Percentiles rank a stretch among this genome's conserved stretches.
Evolutionary conservation across 2,113 vertebrate species (phyloP).

Genomic region (Callorhinus ursinus): DNA sequence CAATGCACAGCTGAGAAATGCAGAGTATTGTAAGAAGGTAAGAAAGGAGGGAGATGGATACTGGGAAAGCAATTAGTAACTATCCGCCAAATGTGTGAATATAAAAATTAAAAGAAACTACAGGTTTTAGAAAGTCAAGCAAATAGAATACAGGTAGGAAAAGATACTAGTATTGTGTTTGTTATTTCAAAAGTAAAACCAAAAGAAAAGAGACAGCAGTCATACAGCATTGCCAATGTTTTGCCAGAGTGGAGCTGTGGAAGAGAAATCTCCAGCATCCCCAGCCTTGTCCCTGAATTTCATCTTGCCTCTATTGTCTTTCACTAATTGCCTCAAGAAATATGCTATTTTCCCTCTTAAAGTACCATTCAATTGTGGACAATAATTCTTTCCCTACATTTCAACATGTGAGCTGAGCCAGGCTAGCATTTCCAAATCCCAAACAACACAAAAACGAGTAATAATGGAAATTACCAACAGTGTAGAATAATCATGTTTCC

Average conservation of each 20-base stretch:
- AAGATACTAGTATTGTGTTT: not conserved
- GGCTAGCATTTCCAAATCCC: conserved; percentile 5
- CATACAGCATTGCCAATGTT: not conserved
- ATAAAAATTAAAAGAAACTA: not conserved
- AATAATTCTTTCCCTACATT: not conserved
- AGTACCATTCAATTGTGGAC: not conserved
- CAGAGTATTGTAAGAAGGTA: not conserved
- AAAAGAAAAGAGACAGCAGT: not conserved
- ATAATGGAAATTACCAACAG: not conserved
- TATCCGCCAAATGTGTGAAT: not conserved
- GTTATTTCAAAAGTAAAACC: not conserved
- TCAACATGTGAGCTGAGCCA: not conserved
- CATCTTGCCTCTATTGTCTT: not conserved
- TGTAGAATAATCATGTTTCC: not conserved
- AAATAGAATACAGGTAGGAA: not conserved
- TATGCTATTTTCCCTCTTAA: not conserved
- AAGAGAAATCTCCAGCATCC: not conserved
- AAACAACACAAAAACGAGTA: not conserved
- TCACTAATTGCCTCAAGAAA: not conserved
- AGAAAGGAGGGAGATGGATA: not conserved
- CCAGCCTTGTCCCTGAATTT: not conserved
- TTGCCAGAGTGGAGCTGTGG: not conserved
- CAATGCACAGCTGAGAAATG: not conserved
- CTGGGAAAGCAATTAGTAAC: not conserved
- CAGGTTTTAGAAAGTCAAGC: not conserved